These are phyloP conservation scores for Hoplodrina ambigua DNA, from an alignment of 2,888 invertebrate genomes.

Conservation along the genomic window DNA sequence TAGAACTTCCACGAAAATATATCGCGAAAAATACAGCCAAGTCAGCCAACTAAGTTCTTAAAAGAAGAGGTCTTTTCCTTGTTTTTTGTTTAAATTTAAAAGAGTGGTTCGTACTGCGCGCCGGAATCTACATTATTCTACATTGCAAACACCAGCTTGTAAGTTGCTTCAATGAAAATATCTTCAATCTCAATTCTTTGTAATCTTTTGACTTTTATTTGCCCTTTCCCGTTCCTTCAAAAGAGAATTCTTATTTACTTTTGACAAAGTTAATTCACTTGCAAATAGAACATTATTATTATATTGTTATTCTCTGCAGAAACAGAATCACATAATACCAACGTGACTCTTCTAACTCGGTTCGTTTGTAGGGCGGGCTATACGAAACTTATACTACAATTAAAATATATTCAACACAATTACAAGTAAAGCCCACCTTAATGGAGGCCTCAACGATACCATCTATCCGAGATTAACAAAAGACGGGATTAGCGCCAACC, in stretches of 20 bases:
- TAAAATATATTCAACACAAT: conserved; percentile 41
- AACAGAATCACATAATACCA: too few species aligned
- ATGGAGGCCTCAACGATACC: conserved; percentile 31
- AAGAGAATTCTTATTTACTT: conserved; percentile 32
- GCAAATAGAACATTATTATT: conserved; percentile 15
- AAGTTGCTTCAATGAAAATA: conserved; percentile 54
- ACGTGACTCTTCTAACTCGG: background rate
- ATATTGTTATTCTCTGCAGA: background rate
- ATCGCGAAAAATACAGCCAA: conserved; percentile 21
- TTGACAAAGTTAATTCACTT: conserved; percentile 38
- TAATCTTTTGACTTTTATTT: conserved; percentile 55
- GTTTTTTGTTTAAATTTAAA: conserved; percentile 63
- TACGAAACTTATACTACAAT: conserved; percentile 15
- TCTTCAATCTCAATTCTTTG: conserved; percentile 56
- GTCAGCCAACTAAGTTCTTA: conserved; percentile 44
- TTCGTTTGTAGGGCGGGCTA: background rate
- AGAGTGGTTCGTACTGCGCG: conserved; percentile 55
- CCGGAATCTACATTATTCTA: conserved; percentile 60
- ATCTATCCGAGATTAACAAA: conserved; percentile 57
- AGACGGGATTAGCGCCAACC: conserved; percentile 38
- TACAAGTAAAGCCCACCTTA: conserved; percentile 46
- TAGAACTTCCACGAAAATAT: conserved; percentile 50
- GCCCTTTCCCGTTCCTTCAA: conserved; percentile 38
- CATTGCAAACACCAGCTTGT: conserved; percentile 62
- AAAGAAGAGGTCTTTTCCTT: conserved; percentile 46